These are phyloP conservation scores for Sprattus sprattus DNA, from an alignment of 2,113 vertebrate genomes.

Conservation along the genomic window DNA sequence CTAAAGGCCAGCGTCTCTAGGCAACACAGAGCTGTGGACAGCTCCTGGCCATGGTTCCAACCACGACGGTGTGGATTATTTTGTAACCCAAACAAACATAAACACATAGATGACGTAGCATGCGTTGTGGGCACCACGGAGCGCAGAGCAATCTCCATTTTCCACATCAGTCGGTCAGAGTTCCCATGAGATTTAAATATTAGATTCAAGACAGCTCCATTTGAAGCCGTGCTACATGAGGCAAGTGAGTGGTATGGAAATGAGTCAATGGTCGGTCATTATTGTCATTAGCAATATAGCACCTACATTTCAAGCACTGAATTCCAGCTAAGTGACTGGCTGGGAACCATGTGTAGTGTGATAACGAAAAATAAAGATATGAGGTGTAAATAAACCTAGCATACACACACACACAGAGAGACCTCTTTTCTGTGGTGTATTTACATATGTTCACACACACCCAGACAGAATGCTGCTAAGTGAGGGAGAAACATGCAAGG, in stretches of 20 bases:
- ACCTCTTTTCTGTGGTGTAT: constrained; percentile 23
- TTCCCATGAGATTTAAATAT: neutral
- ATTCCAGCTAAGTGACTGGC: neutral
- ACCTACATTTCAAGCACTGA: neutral
- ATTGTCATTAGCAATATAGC: neutral
- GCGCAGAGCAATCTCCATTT: neutral
- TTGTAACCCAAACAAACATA: neutral
- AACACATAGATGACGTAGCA: neutral
- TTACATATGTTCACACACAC: constrained; percentile 40
- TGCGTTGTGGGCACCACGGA: too few species aligned
- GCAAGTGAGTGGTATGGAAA: neutral
- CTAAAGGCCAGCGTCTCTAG: constrained; percentile 27
- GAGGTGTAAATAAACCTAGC: constrained; percentile 36
- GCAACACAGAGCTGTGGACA: constrained; percentile 27
- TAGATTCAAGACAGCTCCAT: neutral
- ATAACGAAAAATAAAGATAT: constrained; percentile 36
- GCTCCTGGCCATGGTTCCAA: neutral
- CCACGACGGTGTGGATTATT: neutral
- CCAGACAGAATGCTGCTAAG: neutral
- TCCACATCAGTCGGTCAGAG: neutral
- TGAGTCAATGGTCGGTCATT: neutral
- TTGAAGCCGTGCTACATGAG: neutral
- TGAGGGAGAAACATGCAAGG: neutral
- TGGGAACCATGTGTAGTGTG: constrained; percentile 17
- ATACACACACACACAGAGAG: constrained; percentile 37